A percentile compares a stretch with the other conserved stretches of the same genome.
These are phyloP conservation scores for Cotesia glomerata DNA, from an alignment of 1,140 invertebrate species.

Conservation along the genomic window DNA sequence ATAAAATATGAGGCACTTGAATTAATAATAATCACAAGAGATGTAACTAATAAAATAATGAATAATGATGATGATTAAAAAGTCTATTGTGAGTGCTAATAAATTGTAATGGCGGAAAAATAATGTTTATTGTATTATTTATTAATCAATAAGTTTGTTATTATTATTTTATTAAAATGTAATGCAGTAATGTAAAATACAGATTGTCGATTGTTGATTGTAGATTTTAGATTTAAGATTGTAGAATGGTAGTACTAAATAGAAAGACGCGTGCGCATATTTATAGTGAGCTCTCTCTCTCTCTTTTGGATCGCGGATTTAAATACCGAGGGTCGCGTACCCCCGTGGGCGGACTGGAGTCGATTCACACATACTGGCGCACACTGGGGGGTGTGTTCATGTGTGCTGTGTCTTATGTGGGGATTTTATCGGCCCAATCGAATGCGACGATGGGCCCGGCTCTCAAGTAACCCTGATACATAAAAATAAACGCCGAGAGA, in stretches of 20 bases:
- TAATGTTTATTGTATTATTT: too few relatives aligned
- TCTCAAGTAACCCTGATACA: not conserved
- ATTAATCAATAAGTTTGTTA: too few relatives aligned
- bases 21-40: not conserved
- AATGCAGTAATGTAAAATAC: too few relatives aligned
- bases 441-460: constrained; percentile 43
- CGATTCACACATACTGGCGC: not conserved
- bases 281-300: not conserved
- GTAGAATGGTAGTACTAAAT: not conserved
- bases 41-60: not conserved
- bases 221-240: not conserved
- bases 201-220: too few relatives aligned
- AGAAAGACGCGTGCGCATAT: not conserved
- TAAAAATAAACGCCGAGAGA: not conserved
- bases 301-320: too few relatives aligned
- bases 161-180: too few relatives aligned
- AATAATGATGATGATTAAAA: too few relatives aligned
- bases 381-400: constrained; percentile 10
- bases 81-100: not conserved
- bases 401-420: not conserved
- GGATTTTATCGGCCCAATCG: constrained; percentile 26
- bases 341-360: constrained; percentile 20
- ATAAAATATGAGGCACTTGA: not conserved
- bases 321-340: not conserved
- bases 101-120: not conserved